Conservation (phyloP, 92 coral and sea anemone species). For the Siderastrea radians region DNA sequence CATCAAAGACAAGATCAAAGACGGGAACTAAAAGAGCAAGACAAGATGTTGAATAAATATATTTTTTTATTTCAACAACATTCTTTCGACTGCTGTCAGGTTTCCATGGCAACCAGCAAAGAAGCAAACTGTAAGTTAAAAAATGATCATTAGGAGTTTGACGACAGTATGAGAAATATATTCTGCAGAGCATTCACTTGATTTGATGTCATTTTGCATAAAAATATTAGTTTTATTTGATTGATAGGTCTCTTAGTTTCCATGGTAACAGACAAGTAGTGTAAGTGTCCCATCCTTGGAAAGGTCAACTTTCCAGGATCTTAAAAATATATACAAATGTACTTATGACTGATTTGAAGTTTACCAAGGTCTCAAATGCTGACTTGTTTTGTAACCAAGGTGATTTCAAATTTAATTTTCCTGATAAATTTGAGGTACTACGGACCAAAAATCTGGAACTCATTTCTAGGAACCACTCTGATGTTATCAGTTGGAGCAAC, state of each 20-base stretch:
- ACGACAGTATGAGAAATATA: background rate
- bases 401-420: background rate
- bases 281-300: background rate
- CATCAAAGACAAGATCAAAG: slow-evolving; percentile 39
- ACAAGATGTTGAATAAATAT: slow-evolving; percentile 9
- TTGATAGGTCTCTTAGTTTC: slow-evolving; percentile 37
- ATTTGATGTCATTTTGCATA: slow-evolving; percentile 1
- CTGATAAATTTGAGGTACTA: background rate
- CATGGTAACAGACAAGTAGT: slow-evolving; percentile 19
- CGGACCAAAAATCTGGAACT: too few species aligned
- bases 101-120: slow-evolving; percentile 29
- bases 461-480: too few species aligned
- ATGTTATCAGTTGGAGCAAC: too few species aligned
- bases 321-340: slow-evolving; percentile 14
- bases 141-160: background rate
- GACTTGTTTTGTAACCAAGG: background rate
- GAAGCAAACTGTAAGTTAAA: background rate
- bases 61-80: background rate
- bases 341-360: slow-evolving; percentile 12
- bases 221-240: background rate
- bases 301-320: slow-evolving; percentile 17
- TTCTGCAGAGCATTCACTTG: slow-evolving; percentile 9
- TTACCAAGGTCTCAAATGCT: slow-evolving; percentile 8
- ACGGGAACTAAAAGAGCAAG: slow-evolving; percentile 37
- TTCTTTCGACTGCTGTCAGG: background rate